Evolutionary conservation across 2,113 vertebrate species (phyloP), one percentile per base, ranked within the genome.

Genomic region (Climacteris rufus): DNA sequence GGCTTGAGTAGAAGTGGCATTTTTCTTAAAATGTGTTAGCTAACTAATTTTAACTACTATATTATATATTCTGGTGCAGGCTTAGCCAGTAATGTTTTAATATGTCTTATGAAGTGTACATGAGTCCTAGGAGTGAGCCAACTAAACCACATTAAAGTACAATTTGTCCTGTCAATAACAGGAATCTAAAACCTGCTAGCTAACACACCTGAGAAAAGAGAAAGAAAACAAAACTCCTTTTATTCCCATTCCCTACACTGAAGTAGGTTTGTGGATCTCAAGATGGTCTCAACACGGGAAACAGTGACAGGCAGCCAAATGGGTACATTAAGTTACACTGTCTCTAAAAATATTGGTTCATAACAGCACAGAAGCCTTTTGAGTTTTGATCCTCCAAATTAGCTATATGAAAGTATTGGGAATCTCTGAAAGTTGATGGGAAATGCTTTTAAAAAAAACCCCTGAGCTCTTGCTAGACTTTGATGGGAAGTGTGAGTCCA

Each of bases 11-110:
- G 68, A 96, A 86, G 90, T 64, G 79, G 65, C 61, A 87, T 93
- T 95, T 96, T 95, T 95, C 91, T 93, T 37, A 77, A 83, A 93
- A 95, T 65, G 81, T 92, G 94, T 89, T 89, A 95, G 83, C 72
- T 91, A 93, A 92, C 85, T 90, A 72, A 57, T 94, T 96, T 93
- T 78, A 87, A 92, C 52, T 78, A 47, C 72, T 78, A 17, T 65
- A 75, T 92, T 89, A 81, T 71, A 68, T 92, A 92, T 92, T 95
- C 76, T 0, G 2, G 52, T 66, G 27, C 69, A 90, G 79, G 61
- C 90, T 94, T 87, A 90, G 80, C 56, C 71, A 90, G 86, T 81
- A 84, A 63, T 47, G 72, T 90, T 95, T 94, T 95, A 95, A 61
- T 96, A 94, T 47, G 72, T 65, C 83, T 93, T 92, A 82, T 76